A percentile compares a stretch with the other conserved stretches of the same genome.
Evolutionary conservation across 2,888 invertebrate genomes (phyloP).

Genomic region (Drosophila mayaguana): DNA sequence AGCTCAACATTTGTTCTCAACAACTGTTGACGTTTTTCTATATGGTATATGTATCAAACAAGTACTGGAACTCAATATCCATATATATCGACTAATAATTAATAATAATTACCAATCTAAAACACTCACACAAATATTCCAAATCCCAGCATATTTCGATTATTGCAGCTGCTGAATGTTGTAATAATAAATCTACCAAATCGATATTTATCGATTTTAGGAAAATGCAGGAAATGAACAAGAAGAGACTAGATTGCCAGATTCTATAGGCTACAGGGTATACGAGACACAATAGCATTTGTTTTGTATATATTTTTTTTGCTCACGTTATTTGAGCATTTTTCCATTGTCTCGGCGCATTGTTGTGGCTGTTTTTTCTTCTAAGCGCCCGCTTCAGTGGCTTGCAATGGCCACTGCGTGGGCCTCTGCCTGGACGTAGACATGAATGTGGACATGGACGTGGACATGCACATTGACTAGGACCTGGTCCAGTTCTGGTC

Average conservation of each 20-base stretch:
- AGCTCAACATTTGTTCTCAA: too few relatives aligned
- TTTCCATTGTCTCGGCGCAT: constrained; percentile 27
- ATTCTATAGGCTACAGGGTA: neutral
- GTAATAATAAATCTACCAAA: neutral
- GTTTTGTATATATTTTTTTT: neutral
- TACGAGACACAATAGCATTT: constrained; percentile 5
- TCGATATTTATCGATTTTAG: neutral
- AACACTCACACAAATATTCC: too few relatives aligned
- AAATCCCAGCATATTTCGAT: too few relatives aligned
- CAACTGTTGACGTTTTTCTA: too few relatives aligned
- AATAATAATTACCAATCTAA: too few relatives aligned
- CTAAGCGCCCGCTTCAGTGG: constrained; percentile 35
- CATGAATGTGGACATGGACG: neutral
- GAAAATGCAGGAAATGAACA: neutral
- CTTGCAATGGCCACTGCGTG: constrained; percentile 27
- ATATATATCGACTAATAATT: neutral
- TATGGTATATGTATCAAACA: too few relatives aligned
- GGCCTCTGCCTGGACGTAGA: neutral
- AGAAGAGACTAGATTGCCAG: neutral
- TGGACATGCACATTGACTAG: constrained; percentile 9
- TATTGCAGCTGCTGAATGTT: too few relatives aligned
- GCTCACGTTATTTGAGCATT: constrained; percentile 32
- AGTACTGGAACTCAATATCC: too few relatives aligned
- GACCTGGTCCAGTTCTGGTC: constrained; percentile 3
- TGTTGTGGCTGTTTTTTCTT: constrained; percentile 35